Conservation (phyloP, 2,888 invertebrate genomes). For the Autographa gamma region DNA sequence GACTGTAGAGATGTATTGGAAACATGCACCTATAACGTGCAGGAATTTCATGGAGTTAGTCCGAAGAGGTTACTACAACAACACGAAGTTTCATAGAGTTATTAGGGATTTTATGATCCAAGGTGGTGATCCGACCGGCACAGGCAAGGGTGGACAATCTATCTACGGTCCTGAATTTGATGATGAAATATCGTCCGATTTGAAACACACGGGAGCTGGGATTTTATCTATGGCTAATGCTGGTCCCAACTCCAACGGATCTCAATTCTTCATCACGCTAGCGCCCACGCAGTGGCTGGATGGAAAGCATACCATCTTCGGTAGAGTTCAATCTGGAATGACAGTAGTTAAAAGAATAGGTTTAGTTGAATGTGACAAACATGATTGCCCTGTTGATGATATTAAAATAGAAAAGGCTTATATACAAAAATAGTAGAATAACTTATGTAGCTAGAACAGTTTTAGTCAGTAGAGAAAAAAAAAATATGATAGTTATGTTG, state of each 20-base stretch:
- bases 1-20: slow-evolving; percentile 98
- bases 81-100: slow-evolving; percentile 98
- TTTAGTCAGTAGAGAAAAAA: not conserved
- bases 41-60: slow-evolving; percentile 98
- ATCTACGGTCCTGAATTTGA: slow-evolving; percentile 98
- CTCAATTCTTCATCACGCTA: slow-evolving; percentile 99
- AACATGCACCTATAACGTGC: slow-evolving; percentile 99
- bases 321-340: slow-evolving; percentile 96
- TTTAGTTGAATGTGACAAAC: slow-evolving; percentile 97
- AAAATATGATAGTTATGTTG: no score
- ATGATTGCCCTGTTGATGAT: slow-evolving; percentile 97
- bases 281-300: slow-evolving; percentile 99
- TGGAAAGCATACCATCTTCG: slow-evolving; percentile 99
- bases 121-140: slow-evolving; percentile 99
- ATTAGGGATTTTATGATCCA: slow-evolving; percentile 98
- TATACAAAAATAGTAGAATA: slow-evolving; percentile 70
- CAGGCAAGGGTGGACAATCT: slow-evolving; percentile 98
- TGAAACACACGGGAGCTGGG: slow-evolving; percentile 98
- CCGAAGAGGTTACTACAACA: slow-evolving; percentile 98
- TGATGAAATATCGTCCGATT: slow-evolving; percentile 97
- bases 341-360: slow-evolving; percentile 97
- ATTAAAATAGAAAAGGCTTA: slow-evolving; percentile 91
- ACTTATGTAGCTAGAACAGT: not conserved
- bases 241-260: slow-evolving; percentile 98
- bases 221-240: slow-evolving; percentile 99